phyloP scores from a whole-genome alignment of 2,113 vertebrate genomes.

The Ornithorhynchus anatinus region DNA sequence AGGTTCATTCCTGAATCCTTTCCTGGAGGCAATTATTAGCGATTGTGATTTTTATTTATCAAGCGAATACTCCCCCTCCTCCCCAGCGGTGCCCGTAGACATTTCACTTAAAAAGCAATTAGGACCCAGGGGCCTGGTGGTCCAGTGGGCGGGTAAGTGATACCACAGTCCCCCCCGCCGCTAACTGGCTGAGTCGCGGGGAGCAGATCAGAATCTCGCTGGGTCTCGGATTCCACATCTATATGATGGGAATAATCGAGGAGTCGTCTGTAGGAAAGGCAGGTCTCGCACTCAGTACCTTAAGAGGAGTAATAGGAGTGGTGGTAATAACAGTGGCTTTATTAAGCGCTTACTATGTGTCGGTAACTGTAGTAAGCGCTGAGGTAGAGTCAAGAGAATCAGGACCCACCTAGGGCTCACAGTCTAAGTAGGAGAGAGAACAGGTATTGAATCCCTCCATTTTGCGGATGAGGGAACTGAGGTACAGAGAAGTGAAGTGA shows the following conservation, averaged over 20 bases:
- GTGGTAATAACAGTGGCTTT: too few relatives aligned
- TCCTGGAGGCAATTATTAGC: conserved; percentile 19
- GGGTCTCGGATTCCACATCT: not conserved
- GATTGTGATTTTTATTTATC: conserved; percentile 36
- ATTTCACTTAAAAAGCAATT: conserved; percentile 47
- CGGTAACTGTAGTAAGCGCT: too few relatives aligned
- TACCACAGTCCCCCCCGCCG: not conserved
- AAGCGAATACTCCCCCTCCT: not conserved
- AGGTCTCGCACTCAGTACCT: too few relatives aligned
- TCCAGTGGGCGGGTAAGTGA: not conserved
- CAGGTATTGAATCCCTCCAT: too few relatives aligned
- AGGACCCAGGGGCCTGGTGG: conserved; percentile 11
- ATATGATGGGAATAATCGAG: not conserved
- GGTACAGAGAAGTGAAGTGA: too few relatives aligned
- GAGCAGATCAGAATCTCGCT: not conserved
- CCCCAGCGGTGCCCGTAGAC: conserved; percentile 39
- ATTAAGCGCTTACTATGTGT: too few relatives aligned
- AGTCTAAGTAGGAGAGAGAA: too few relatives aligned
- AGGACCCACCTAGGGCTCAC: too few relatives aligned
- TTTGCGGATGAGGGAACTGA: too few relatives aligned
- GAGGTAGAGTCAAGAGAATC: too few relatives aligned
- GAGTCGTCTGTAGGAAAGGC: too few relatives aligned
- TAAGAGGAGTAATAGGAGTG: too few relatives aligned
- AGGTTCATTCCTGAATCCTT: conserved; percentile 4
- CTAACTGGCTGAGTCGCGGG: not conserved